Evolutionary conservation across 1,140 invertebrate species (phyloP).

Genomic region (Leptinotarsa defecta): DNA sequence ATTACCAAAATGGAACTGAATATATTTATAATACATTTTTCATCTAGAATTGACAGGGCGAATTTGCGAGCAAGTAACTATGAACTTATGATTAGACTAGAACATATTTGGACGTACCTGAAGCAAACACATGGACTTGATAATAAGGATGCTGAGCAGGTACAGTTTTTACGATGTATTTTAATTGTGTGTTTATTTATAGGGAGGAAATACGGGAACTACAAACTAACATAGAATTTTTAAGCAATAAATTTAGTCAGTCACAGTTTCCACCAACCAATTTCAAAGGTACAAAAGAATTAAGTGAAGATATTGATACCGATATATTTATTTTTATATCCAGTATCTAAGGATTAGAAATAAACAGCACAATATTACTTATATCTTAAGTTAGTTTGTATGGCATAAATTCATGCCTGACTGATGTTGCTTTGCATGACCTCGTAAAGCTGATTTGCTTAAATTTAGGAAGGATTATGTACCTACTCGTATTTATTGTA

Average conservation of each 20-base stretch:
- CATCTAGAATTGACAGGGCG: conserved; percentile 44
- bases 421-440: no score
- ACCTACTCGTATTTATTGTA: no score
- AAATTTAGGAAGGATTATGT: no score
- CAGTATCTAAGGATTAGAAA: conserved; percentile 7
- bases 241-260: conserved; percentile 58
- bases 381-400: background rate
- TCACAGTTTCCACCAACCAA: conserved; percentile 42
- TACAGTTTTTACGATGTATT: conserved; percentile 2
- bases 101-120: conserved; percentile 47
- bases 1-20: no score
- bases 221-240: conserved; percentile 62
- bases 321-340: background rate
- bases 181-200: conserved; percentile 42
- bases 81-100: conserved; percentile 48
- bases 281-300: conserved; percentile 43
- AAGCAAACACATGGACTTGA: conserved; percentile 30
- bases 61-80: conserved; percentile 54
- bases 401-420: background rate
- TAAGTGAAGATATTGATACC: conserved; percentile 9
- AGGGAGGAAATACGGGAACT: conserved; percentile 64
- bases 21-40: no score
- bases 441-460: no score
- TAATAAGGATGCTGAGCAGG: conserved; percentile 17
- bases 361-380: background rate